Base-by-base conservation (phyloP, 2,113 vertebrate genomes). In the Andinoacara biseriatus region DNA sequence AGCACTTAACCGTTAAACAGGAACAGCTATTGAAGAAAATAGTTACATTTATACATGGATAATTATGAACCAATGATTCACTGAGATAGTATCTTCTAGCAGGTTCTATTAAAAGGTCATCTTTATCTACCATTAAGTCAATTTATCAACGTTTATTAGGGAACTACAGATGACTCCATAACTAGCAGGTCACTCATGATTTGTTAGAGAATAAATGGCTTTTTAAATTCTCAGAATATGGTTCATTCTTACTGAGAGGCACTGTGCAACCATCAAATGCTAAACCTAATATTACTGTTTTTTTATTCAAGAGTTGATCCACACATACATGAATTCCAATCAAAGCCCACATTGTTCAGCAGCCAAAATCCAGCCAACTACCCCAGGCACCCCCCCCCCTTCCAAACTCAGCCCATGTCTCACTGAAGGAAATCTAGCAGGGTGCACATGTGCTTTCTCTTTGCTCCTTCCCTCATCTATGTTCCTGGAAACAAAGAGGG, bases 391-490 rank as follows among this genome's bases (percentile, higher is more conserved):
- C 33, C 62, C 76, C 61, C 65, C 22, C 10, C 29, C 33, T 5
- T 5, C 56, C 54, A 81, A 24, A 40, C 14, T 33, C 67, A 62
- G 46, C 24, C 61, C 22, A 3, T 14, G 31, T 33, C 74, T 61
- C n/a, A 54, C 10, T 83, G 76, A 80, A 77, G 72, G 61, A 56
- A 65, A 59, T 86, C 78, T 81, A 83, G 72, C 77, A 35, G 74
- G 33, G 49, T 33, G 2, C 79, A 62, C n/a, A n/a, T 65, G 78
- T 8, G 56, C 74, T 57, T 72, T 72, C 46, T 72, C 46, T 54
- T 58, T 18, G 13, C 35, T 60, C 35, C 38, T 61, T 67, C 14
- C 46, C 57, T 69, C 56, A n/a, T 56, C 40, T 72, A 38, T 56
- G 67, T 79, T 76, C 56, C 75, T 79, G 81, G 78, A 67, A 84